These are phyloP conservation scores for Drosophila pseudoobscura DNA, from an alignment of 1,140 invertebrate genomes.

Conservation along the genomic window DNA sequence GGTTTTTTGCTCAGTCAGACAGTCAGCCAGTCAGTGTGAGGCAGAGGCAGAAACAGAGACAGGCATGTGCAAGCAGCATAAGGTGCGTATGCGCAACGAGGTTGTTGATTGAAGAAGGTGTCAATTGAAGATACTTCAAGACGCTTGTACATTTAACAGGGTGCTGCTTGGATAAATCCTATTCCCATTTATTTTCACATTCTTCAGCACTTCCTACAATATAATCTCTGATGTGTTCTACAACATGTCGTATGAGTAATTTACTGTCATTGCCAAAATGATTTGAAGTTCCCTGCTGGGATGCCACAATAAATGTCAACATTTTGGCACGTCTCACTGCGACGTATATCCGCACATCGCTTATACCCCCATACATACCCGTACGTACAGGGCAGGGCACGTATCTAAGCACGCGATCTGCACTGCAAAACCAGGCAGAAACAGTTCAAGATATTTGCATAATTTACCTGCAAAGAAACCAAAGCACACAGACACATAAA, in stretches of 20 bases:
- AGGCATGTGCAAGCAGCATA: constrained; percentile 24
- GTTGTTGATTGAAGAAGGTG: not conserved
- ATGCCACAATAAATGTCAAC: constrained; percentile 29
- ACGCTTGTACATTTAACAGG: too few relatives aligned
- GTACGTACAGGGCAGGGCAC: constrained; percentile 18
- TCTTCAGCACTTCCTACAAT: not conserved
- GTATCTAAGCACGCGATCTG: constrained; percentile 57
- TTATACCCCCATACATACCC: constrained; percentile 30
- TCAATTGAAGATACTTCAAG: not conserved
- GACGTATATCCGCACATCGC: constrained; percentile 23
- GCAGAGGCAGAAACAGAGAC: not conserved
- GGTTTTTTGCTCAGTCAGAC: constrained; percentile 3
- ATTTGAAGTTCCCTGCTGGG: constrained; percentile 11
- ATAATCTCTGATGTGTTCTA: constrained; percentile 6
- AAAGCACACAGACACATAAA: constrained; percentile 57
- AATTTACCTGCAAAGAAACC: constrained; percentile 71
- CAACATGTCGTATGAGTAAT: constrained; percentile 20
- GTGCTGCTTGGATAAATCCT: not conserved
- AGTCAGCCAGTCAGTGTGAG: not conserved
- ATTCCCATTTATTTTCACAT: not conserved
- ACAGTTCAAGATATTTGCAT: constrained; percentile 60
- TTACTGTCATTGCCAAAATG: constrained; percentile 20
- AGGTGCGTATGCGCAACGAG: constrained; percentile 29
- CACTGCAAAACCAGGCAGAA: constrained; percentile 32
- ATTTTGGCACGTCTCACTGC: constrained; percentile 34